phyloP scores from a whole-genome alignment of 2,888 invertebrate species.

The Drosophila austrosaltans region DNA sequence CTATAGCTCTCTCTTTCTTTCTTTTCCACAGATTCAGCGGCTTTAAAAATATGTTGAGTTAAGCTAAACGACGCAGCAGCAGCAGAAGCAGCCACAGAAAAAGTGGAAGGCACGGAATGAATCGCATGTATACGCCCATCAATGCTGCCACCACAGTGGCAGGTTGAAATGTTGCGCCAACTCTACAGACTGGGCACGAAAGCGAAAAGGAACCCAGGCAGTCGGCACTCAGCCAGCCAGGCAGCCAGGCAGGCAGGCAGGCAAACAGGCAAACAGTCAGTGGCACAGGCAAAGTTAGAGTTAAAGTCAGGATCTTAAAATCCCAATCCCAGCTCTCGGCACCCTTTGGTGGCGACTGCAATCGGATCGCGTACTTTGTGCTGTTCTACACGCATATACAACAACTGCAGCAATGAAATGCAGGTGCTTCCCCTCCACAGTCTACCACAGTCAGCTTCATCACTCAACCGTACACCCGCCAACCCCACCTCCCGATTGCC shows the following conservation, averaged over 20 bases:
- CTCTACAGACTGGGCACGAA: constrained; percentile 73
- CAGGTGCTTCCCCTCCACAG: constrained; percentile 61
- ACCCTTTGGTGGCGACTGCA: constrained; percentile 62
- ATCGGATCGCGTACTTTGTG: constrained; percentile 77
- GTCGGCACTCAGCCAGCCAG: neutral
- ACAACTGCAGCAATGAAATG: constrained; percentile 66
- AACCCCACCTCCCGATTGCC: neutral
- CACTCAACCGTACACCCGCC: neutral
- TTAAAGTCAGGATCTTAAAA: constrained; percentile 32
- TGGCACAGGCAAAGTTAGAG: constrained; percentile 31
- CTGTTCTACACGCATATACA: constrained; percentile 79
- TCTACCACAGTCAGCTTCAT: constrained; percentile 21
- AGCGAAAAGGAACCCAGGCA: constrained; percentile 69
- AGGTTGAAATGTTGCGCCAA: constrained; percentile 78
- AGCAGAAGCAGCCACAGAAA: constrained; percentile 34
- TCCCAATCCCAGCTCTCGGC: constrained; percentile 39
- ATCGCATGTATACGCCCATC: constrained; percentile 81
- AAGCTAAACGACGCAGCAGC: constrained; percentile 70
- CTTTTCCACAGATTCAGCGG: constrained; percentile 47
- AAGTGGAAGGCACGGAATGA: constrained; percentile 73
- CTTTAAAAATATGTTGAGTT: constrained; percentile 76
- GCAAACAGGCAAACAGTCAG: neutral
- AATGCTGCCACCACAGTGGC: constrained; percentile 79
- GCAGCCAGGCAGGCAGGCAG: neutral
- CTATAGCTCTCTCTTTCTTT: neutral